Percentiles rank a stretch among this genome's conserved stretches.
Evolutionary conservation across 2,797 vertebrate species (phyloP).

Genomic region (Octomys mimax): DNA sequence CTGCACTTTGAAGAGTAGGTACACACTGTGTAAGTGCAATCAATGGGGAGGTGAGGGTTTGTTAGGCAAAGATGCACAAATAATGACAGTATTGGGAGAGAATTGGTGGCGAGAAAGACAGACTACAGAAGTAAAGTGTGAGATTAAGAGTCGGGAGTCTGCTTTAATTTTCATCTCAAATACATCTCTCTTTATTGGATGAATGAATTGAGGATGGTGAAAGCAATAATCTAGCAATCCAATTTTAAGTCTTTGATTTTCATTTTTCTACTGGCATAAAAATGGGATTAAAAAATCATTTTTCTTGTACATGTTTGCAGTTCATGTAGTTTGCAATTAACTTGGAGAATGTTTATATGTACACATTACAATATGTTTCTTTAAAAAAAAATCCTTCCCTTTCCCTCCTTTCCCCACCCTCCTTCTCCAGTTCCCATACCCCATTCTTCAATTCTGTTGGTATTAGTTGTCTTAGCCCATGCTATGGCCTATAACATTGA

Average conservation of each 20-base stretch:
- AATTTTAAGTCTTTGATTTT: conserved; percentile 45
- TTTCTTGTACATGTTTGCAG: background rate
- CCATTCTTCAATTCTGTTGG: background rate
- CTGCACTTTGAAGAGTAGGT: background rate
- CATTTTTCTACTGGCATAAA: background rate
- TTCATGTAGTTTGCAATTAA: background rate
- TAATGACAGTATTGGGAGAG: background rate
- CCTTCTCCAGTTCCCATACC: background rate
- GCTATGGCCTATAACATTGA: background rate
- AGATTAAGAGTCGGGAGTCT: background rate
- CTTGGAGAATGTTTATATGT: background rate
- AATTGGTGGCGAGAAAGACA: background rate
- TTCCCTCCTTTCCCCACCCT: background rate
- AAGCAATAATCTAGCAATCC: conserved; percentile 6
- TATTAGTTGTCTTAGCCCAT: background rate
- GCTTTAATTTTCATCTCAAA: conserved; percentile 19
- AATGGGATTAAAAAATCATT: background rate
- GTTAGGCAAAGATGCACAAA: background rate
- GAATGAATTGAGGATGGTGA: background rate
- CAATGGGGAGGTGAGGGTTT: background rate
- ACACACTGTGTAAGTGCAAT: background rate
- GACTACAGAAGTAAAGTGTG: background rate
- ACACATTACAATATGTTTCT: background rate
- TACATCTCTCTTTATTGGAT: conserved; percentile 5
- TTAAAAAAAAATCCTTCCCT: background rate